phyloP scores from a whole-genome alignment of 1,140 invertebrate species.

The Geopemphigus sp. region DNA sequence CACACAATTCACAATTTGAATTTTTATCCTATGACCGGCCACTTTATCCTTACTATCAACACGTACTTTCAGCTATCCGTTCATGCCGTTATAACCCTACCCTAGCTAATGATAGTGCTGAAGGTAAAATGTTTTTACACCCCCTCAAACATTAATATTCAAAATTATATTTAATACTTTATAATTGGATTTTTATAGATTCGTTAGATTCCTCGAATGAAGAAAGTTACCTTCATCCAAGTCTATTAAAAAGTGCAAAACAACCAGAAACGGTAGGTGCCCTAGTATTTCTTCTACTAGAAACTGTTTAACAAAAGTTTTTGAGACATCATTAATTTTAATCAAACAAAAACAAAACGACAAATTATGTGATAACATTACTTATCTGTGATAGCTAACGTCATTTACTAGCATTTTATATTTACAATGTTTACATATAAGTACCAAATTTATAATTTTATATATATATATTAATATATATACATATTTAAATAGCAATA shows the following conservation, averaged over 20 bases:
- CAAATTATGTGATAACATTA: slow-evolving; percentile 16
- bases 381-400: slow-evolving; percentile 29
- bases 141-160: slow-evolving; percentile 51
- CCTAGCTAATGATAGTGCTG: slow-evolving; percentile 50
- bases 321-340: neutral
- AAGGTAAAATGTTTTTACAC: slow-evolving; percentile 51
- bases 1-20: slow-evolving; percentile 87
- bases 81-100: slow-evolving; percentile 66
- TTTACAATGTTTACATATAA: neutral
- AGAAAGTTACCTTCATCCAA: slow-evolving; percentile 79
- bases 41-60: slow-evolving; percentile 88
- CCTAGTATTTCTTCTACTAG: slow-evolving; percentile 27
- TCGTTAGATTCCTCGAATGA: slow-evolving; percentile 55
- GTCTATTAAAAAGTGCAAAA: slow-evolving; percentile 60
- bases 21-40: slow-evolving; percentile 85
- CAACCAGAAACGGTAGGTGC: slow-evolving; percentile 63
- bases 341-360: neutral
- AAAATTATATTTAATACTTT: neutral
- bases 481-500: neutral
- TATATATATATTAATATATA: neutral
- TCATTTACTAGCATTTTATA: slow-evolving; percentile 14
- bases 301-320: slow-evolving; percentile 3
- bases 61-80: slow-evolving; percentile 78
- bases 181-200: slow-evolving; percentile 28
- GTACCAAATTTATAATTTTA: neutral